Percentiles rank a stretch among this genome's conserved stretches.
phyloP scores from a whole-genome alignment of 2,888 invertebrate species.

The Philonicus albiceps region DNA sequence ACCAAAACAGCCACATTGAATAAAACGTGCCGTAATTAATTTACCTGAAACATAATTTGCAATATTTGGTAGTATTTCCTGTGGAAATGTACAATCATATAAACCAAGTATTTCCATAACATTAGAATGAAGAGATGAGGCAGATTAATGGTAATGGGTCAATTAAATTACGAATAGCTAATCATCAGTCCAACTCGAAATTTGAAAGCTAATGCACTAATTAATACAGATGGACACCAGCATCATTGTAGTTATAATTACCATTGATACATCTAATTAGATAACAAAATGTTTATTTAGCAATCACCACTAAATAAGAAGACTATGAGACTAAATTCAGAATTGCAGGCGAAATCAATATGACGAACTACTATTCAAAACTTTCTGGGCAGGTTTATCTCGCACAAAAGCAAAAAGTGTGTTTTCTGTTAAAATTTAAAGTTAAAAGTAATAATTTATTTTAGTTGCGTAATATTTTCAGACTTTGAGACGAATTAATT shows the following conservation, averaged over 20 bases:
- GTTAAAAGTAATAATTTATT: not conserved
- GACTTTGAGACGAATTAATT: not conserved
- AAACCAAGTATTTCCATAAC: not conserved
- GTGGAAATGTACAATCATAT: not conserved
- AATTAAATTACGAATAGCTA: not conserved
- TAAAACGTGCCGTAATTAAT: not conserved
- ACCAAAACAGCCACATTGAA: not conserved
- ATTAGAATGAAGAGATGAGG: not conserved
- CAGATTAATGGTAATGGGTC: not conserved
- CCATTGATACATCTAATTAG: not conserved
- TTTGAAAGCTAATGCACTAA: not conserved
- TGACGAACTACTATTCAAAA: too few relatives aligned
- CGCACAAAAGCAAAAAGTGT: not conserved
- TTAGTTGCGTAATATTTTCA: not conserved
- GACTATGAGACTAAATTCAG: too few relatives aligned
- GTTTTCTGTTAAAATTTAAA: not conserved
- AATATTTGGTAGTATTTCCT: not conserved
- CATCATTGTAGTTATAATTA: not conserved
- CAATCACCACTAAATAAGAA: too few relatives aligned
- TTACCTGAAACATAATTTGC: not conserved
- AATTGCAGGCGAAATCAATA: too few relatives aligned
- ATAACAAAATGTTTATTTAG: not conserved
- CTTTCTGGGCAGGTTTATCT: too few relatives aligned
- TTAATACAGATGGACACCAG: not conserved
- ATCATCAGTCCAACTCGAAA: not conserved